phyloP scores from a whole-genome alignment of 2,888 invertebrate species.

The Plutella xylostella region DNA sequence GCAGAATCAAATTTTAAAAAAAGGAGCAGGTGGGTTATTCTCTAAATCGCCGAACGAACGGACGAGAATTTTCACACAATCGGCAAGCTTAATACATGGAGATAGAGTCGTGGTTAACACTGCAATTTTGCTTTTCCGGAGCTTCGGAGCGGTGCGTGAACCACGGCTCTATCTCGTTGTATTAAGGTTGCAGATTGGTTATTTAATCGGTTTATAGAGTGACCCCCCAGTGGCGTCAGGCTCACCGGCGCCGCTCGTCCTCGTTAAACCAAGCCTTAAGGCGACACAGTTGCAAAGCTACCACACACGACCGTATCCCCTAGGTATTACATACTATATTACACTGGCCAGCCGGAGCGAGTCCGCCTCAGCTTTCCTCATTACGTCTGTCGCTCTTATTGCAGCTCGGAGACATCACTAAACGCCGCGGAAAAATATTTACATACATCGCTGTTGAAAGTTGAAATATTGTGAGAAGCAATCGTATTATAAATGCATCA shows the following conservation, averaged over 20 bases:
- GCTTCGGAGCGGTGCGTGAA: too few relatives aligned
- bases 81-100: too few relatives aligned
- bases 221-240: slow-evolving; percentile 21
- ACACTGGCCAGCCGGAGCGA: neutral
- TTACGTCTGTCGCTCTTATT: slow-evolving; percentile 56
- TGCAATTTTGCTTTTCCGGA: too few relatives aligned
- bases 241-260: slow-evolving; percentile 25
- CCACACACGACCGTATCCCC: neutral
- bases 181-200: too few relatives aligned
- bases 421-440: slow-evolving; percentile 56
- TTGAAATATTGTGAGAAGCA: too few relatives aligned
- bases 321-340: neutral
- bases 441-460: slow-evolving; percentile 33
- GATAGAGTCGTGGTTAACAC: too few relatives aligned
- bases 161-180: too few relatives aligned
- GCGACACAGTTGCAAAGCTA: neutral
- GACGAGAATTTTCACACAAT: too few relatives aligned
- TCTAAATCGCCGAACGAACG: too few relatives aligned
- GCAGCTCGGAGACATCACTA: slow-evolving; percentile 45
- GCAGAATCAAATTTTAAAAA: slow-evolving; percentile 43
- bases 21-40: slow-evolving; percentile 30
- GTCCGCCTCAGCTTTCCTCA: slow-evolving; percentile 40
- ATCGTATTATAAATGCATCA: too few relatives aligned
- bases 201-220: too few relatives aligned
- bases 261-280: slow-evolving; percentile 1